Evolutionary conservation across 2,888 invertebrate species (phyloP), one percentile per base, ranked within the genome.

Genomic region (Orchestes rusci): DNA sequence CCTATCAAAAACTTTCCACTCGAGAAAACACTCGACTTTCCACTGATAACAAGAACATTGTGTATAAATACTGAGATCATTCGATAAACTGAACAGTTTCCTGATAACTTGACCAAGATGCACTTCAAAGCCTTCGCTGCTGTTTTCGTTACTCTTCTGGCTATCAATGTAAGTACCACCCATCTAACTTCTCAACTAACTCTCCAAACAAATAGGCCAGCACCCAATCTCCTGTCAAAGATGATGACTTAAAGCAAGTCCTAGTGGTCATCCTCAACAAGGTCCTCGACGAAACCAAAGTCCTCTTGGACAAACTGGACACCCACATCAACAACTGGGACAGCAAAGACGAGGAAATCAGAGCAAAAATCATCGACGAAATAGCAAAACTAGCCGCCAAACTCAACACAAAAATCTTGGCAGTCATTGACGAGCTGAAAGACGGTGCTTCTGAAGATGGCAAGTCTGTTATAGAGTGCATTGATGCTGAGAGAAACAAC

Each of bases 151-250:
- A 17, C 27, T 7, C 29, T 41, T 16, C 10, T 41, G 17, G 34
- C 41, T n/a, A n/a, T 41, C n/a, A 20, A 41, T 27, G 41, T 41
- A 41, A 34, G 41, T 33, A 39, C 2, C 2, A 12, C 17, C 7
- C 10, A 23, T 23, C 5, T 23, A 7, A 5, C 10, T 23, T 23
- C 5, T 23, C 10, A 23, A 23, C 5, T 10, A 23, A 5, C 10
- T 23, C 10, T 10, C 23, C 7, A 29, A 13, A 30, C n/a, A 19
- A 29, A 12, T 23, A 43, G 38, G 43, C 31, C 20, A 32, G 43
- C 13, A 19, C 10, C n/a, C 30, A 28, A 31, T n/a, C 28, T 17
- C 17, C 39, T 2, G 15, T 31, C 1, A 30, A 37, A 20, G 37
- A 37, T 18, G 34, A 28, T 29, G 18, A 18, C 23, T 13, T 35